Evolutionary conservation across 2,113 vertebrate species (phyloP), one percentile per base, ranked within the genome.

Genomic region (Xenopus borealis): DNA sequence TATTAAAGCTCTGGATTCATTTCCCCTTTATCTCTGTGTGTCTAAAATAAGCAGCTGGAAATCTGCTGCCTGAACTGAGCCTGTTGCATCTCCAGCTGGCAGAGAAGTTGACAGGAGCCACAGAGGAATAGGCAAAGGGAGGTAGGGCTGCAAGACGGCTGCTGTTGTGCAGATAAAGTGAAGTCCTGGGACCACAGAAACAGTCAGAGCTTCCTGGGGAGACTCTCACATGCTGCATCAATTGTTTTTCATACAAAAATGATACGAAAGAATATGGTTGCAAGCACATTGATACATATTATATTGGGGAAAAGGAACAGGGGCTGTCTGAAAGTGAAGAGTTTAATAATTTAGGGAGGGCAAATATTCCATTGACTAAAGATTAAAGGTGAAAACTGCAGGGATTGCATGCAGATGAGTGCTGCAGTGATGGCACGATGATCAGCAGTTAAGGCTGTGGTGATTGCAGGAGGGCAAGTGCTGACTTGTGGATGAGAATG

Each of bases 21-120:
- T 64, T 70, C 55, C 64, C 61, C 65, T 72, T 59, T 20, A 16
- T 72, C 59, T 78, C 76, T 80, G 27, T 78, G 16, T 80, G 72
- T 66, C 69, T 46, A 65, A 71, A 17, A 16, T 27, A 72, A 67
- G 52, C 59, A 76, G 79, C 62, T 78, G 64, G 72, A 52, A 68
- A 67, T 45, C 47, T 72, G 73, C 13, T 53, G 27, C 23, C 64
- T 75, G 76, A 67, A 45, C 58, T 69, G 69, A 72, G 69, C 69
- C 64, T 78, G 27, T 78, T 72, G 74, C 66, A 71, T 66, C 46
- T 46, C 67, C 63, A 52, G 40, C 44, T 72, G 19, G 77, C 80
- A 77, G 67, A 19, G 44, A 58, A 55, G 8, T 1, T 46, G 50
- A 50, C 18, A 19, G 12, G 76, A 70, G 66, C 70, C 80, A 80